Base-by-base conservation (phyloP, 2,797 vertebrate species). In the Paratrypauchen microcephalus region DNA sequence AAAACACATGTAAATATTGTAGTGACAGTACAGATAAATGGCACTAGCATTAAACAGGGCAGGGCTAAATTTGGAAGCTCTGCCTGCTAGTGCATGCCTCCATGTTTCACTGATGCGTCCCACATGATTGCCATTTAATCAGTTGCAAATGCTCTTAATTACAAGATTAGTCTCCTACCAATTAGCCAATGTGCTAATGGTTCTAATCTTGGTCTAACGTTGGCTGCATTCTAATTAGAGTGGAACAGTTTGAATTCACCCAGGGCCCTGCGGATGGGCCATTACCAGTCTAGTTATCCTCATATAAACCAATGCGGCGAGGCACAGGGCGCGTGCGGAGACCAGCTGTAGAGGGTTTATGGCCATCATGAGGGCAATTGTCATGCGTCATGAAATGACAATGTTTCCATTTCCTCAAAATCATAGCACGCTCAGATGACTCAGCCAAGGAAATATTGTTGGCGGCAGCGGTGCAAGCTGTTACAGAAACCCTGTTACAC, bases 91-190 rank as follows among this genome's bases (percentile, higher is more conserved):
- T 80, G 39, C 77, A 83, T 73, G 67, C 77, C 73, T 86, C 75
- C 72, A 72, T 39, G 74, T 86, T 85, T 78, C 81, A 66, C 78
- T 82, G 84, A 91, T 88, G 80, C 75, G 77, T 92, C 91, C 90
- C 89, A 58, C 77, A 88, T 90, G 91, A 91, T 91, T 89, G 89
- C 80, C 87, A 87, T 92, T 91, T 92, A 92, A 93, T 93, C 91
- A 92, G 83, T 87, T 82, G 88, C 90, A 92, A 93, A 93, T 89
- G 88, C 85, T 91, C 89, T 92, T 94, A 93, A 94, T 93, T 93
- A 92, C 87, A 81, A 93, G 89, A 93, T 93, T 91, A 93, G 88
- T 91, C 90, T 92, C 87, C 85, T 83, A 90, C 91, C 90, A 92
- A 93, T 93, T 91, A 92, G 87, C 84, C 77, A 80, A 77, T 64